phyloP scores from a whole-genome alignment of 1,140 invertebrate species.

The Ceratosolen fusciceps region DNA sequence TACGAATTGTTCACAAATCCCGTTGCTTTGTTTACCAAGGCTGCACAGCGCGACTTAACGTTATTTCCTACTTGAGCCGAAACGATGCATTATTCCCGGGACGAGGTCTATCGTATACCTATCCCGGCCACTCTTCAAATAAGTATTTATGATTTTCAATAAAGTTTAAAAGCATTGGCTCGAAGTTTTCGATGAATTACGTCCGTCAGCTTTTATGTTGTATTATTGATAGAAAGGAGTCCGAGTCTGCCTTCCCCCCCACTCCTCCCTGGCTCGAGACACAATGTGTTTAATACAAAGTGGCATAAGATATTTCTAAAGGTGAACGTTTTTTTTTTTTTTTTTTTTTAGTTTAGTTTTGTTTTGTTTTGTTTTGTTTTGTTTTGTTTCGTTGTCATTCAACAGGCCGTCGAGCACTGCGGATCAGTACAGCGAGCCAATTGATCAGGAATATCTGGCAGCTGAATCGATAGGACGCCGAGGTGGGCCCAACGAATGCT shows the following conservation, averaged over 20 bases:
- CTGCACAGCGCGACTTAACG: no score
- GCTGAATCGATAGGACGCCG: constrained; percentile 77
- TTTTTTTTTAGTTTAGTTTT: no score
- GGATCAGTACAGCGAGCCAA: constrained; percentile 73
- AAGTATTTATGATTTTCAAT: background rate
- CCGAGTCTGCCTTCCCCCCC: no score
- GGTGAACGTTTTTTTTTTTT: background rate
- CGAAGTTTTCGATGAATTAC: background rate
- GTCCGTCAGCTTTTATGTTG: background rate
- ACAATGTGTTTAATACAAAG: background rate
- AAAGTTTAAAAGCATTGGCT: background rate
- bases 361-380: no score
- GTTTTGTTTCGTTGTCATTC: no score
- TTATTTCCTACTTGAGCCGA: no score
- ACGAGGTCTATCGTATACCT: no score
- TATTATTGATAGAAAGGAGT: background rate
- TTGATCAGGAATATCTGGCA: constrained; percentile 80
- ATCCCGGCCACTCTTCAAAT: no score
- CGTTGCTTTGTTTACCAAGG: no score
- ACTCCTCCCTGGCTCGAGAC: background rate
- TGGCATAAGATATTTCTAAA: constrained; percentile 13
- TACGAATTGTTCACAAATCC: no score
- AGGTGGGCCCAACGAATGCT: constrained; percentile 37
- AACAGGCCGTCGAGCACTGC: constrained; percentile 75
- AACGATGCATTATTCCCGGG: no score